Base-by-base conservation (phyloP, 2,797 vertebrate genomes). In the Luscinia luscinia region DNA sequence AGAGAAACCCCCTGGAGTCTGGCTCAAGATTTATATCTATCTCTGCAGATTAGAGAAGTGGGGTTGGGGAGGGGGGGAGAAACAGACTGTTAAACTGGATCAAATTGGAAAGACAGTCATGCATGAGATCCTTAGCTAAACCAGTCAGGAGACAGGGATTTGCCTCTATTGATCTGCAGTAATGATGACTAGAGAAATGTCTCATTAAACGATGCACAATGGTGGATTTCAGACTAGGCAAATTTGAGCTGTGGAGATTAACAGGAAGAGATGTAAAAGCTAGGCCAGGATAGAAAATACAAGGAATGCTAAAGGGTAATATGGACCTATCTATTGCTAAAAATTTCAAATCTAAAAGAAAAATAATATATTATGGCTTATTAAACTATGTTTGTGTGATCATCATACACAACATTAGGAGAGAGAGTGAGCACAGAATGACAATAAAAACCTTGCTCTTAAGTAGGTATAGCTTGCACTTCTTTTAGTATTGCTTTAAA, bases 121-220 rank as follows among this genome's bases (percentile, higher is more conserved):
- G 94, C 87, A 45, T 95, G 90, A 95, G 94, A 90, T 92, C 89
- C 84, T 97, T 95, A 87, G 87, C 83, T 96, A 94, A 97, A 96
- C 74, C 84, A 80, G 91, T 94, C 94, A 96, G 94, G 94, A 96
- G 96, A 96, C 90, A 89, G 91, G 95, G 95, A 96, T 97, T 97
- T 96, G 70, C 93, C 95, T 72, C 84, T 94, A 95, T 90, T 93
- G 96, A 96, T 96, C 91, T 89, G 72, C 82, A 94, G 88, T 90
- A 95, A 95, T 93, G 86, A 92, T 57, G 91, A 93, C 81, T 86
- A 68, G 46, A 92, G 84, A 97, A 96, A 95, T 87, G 64, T 94
- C 76, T 94, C 93, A 77, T 93, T 95, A 96, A 90, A 84, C 0
- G 1, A 58, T 28, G 49, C 73, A 74, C 77, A 83, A 36, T 67